Base-by-base conservation (phyloP, 2,888 invertebrate genomes). In the Drosophila mimetica region DNA sequence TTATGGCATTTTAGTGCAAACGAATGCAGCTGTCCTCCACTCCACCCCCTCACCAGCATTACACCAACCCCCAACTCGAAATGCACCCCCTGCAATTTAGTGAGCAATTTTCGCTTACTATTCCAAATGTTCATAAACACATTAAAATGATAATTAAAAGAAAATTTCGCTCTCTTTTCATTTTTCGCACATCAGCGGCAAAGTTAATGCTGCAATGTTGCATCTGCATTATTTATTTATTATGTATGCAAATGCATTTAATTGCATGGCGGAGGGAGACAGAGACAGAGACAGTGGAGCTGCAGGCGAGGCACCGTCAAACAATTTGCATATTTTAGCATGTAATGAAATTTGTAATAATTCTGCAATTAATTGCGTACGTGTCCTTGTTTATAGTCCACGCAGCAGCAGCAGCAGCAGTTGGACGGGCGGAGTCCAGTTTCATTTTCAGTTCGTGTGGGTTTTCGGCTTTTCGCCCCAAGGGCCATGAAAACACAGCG, bases 191-290 rank as follows among this genome's bases (percentile, higher is more conserved):
- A 47, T 48, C 71, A 53, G 72, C 64, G 37, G 70, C 72, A 64
- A 69, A 70, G 67, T 74, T 73, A 64, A 66, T 64, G 64, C 67
- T 28, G 66, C 64, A 64, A 44, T 76, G 61, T 54, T 69, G 72
- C 71, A 78, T 76, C 75, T 75, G 71, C 84, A 84, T 84, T 88
- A 80, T 88, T 82, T 82, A 82, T 82, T 86, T 84, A 89, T 89
- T 87, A 80, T 87, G 80, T 82, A 89, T 88, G 89, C 89, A 89
- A 87, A 89, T 89, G 85, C 87, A 88, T 89, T 88, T 89, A 88
- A 88, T 89, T 89, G 89, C 89, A 74, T 61, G 71, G 69, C 75
- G 64, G 46, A 41, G 57, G 51, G 11, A 18, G 47, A 47, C 0
- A 7, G 48, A 25, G 44, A 36, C 16, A 1, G 20, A 18, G 37